Base-by-base conservation (phyloP, 2,797 vertebrate genomes). In the Microchirus variegatus region DNA sequence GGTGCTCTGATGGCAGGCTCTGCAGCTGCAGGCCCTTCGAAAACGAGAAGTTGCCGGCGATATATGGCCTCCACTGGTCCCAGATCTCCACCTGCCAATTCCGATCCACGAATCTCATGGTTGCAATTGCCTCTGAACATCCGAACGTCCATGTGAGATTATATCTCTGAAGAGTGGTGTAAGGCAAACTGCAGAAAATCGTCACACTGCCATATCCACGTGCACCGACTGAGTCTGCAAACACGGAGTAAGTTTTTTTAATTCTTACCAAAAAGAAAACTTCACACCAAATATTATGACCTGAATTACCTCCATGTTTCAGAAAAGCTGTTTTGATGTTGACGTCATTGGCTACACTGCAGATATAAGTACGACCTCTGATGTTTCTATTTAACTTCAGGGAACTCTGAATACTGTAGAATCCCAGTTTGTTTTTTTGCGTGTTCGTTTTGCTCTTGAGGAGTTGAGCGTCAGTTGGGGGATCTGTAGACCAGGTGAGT, bases 71-170 rank as follows among this genome's bases (percentile, higher is more conserved):
- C 72, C 72, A 75, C 12, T 9, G 10, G 7, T 60, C 56, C 63
- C 49, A 55, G 22, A 76, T 40, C 10, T 12, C 37, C 40, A 55
- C 2, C 9, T 1, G 31, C 0, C 13, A 9, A 44, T 1, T 38
- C 11, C 18, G 12, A 9, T 26, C 9, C 1, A 7, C 19, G 3
- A 40, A 14, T 4, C 6, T 62, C 13, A 67, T 46, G 0, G 35
- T 48, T 2, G 61, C 40, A 41, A 76, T 62, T 44, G 40, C 38
- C 7, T 55, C 47, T 0, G 26, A 49, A 16, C 2, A 9, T 12
- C 35, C 14, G 49, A 76, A 55, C 36, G 14, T 70, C 67, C 67
- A 76, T 10, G 44, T 67, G 37, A 76, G 38, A 2, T 61, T 59
- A n/a, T 50, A 67, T 40, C 14, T 50, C 3, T 37, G 14, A 1